Evolutionary conservation across 2,888 invertebrate species (phyloP).

Genomic region (Ennomos quercinarius): DNA sequence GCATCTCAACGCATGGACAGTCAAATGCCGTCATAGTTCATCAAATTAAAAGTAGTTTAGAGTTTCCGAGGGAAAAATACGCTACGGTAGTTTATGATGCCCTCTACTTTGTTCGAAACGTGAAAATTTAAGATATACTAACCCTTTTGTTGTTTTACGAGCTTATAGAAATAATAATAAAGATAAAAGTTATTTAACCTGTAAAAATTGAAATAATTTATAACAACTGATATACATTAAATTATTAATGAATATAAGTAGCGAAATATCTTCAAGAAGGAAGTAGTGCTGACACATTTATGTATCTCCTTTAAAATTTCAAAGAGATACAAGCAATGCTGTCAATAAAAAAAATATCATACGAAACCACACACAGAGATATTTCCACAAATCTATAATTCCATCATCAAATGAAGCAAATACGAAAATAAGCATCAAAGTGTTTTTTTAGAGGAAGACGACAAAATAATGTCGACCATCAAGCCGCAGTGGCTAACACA

Average conservation of each 20-base stretch:
- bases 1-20: too few relatives aligned
- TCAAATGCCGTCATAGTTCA: too few relatives aligned
- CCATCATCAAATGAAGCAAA: conserved; percentile 76
- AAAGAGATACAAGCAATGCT: conserved; percentile 70
- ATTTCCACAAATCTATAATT: conserved; percentile 83
- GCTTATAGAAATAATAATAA: conserved; percentile 6
- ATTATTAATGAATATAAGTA: conserved; percentile 68
- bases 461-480: conserved; percentile 74
- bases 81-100: too few relatives aligned
- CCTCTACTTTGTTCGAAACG: too few relatives aligned
- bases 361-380: conserved; percentile 74
- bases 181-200: conserved; percentile 24
- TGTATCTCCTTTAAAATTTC: conserved; percentile 75
- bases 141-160: conserved; percentile 13
- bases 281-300: conserved; percentile 81
- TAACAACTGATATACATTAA: conserved; percentile 58
- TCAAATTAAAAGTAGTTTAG: too few relatives aligned
- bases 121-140: too few relatives aligned
- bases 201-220: conserved; percentile 35
- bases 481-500: conserved; percentile 77
- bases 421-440: conserved; percentile 85
- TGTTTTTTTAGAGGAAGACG: conserved; percentile 80
- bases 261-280: conserved; percentile 70
- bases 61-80: too few relatives aligned
- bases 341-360: conserved; percentile 68